phyloP scores from a whole-genome alignment of 2,113 vertebrate species.

The Microtus oregoni region DNA sequence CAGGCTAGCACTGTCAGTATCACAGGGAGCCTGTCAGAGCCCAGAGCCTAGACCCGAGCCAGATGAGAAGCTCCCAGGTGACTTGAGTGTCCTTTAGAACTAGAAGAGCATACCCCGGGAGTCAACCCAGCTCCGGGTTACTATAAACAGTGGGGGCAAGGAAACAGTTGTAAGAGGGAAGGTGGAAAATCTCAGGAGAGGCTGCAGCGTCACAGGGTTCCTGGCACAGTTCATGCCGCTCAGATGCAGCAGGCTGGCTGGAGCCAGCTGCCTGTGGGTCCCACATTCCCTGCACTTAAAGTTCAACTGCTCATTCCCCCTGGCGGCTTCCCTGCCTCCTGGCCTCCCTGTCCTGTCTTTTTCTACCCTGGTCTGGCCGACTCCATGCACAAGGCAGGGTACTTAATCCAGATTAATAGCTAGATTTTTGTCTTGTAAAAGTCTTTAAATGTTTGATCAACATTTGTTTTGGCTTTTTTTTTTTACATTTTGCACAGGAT shows the following conservation, averaged over 20 bases:
- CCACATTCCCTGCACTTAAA: neutral
- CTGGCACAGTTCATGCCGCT: neutral
- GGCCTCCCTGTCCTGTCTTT: neutral
- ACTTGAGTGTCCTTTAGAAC: neutral
- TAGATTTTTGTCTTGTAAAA: neutral
- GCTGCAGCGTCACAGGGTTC: neutral
- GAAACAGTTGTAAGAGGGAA: neutral
- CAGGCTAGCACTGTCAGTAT: neutral
- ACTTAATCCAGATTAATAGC: neutral
- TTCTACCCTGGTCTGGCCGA: accelerated
- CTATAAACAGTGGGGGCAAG: neutral
- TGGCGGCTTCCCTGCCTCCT: neutral
- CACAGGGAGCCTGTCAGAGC: neutral
- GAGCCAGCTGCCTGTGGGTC: neutral
- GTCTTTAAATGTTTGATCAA: slow-evolving; percentile 9
- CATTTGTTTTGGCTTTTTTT: neutral
- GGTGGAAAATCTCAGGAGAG: neutral
- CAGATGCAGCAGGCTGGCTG: neutral
- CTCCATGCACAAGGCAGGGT: neutral
- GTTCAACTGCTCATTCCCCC: too few species aligned
- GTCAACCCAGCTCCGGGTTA: neutral
- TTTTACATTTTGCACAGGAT: neutral
- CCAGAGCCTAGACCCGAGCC: neutral
- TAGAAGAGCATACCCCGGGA: neutral
- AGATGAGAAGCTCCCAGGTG: neutral